A percentile compares a stretch with the other conserved stretches of the same genome.
These are phyloP conservation scores for Oncorhynchus kisutch DNA, from an alignment of 2,113 vertebrate species.

Conservation along the genomic window DNA sequence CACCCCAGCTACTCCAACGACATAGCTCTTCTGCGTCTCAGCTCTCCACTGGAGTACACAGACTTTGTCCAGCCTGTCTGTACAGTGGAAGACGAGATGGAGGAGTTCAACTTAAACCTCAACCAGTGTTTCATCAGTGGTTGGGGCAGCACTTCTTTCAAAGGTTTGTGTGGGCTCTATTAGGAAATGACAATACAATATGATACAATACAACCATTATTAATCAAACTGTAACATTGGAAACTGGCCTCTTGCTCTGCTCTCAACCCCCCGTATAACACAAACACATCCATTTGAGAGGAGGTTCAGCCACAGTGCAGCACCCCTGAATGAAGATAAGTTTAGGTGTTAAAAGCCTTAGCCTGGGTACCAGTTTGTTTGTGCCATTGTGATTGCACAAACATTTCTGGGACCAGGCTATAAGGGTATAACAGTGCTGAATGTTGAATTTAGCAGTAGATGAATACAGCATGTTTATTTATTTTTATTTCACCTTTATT, in stretches of 20 bases:
- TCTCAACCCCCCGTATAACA: too few species aligned
- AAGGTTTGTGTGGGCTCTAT: slow-evolving; percentile 42
- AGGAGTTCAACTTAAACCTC: slow-evolving; percentile 49
- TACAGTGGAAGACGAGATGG: slow-evolving; percentile 18
- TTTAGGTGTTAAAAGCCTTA: too few species aligned
- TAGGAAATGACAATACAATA: not conserved
- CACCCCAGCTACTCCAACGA: slow-evolving; percentile 32
- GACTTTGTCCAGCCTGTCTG: slow-evolving; percentile 53
- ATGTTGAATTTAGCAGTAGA: not conserved
- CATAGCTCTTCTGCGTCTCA: slow-evolving; percentile 49
- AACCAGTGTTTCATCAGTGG: slow-evolving; percentile 59
- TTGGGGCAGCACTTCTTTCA: slow-evolving; percentile 51
- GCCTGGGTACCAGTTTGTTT: too few species aligned
- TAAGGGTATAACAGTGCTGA: not conserved
- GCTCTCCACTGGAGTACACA: slow-evolving; percentile 43
- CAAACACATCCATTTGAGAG: too few species aligned
- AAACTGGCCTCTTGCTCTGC: too few species aligned
- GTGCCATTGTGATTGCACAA: not conserved
- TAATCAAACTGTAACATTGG: too few species aligned
- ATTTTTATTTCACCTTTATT: too few species aligned
- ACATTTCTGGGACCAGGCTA: not conserved
- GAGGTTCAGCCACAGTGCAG: too few species aligned
- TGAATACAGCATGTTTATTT: too few species aligned
- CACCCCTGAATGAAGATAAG: too few species aligned
- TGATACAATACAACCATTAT: too few species aligned